Evolutionary conservation across 2,797 vertebrate genomes (phyloP), one percentile per base, ranked within the genome.

Genomic region (Amblyopsis hoosieri): DNA sequence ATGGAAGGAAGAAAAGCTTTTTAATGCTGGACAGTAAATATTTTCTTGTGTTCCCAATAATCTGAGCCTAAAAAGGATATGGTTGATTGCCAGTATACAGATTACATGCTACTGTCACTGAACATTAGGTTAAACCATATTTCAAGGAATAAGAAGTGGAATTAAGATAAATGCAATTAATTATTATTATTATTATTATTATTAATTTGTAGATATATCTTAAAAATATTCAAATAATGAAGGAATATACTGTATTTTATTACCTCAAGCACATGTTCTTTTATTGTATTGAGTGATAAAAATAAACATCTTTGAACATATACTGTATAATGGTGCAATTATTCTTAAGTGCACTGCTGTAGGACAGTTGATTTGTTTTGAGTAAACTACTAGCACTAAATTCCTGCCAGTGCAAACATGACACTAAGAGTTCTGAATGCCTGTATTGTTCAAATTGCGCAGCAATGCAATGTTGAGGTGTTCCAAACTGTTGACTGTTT

Each of bases 1-100:
- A 77, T 81, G 72, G 74, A 80, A 17, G 75, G 79, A 79, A 77
- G 45, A 77, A 23, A 23, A 72, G 58, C 23, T 71, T 69, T 72
- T 81, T 47, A 46, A 72, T 70, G 64, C 66, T 12, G 69, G 54
- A 58, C 69, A 75, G 17, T 75, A 78, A 45, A 68, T 37, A 37
- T 9, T 9, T 4, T 23, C 3, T 23, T 23, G 23, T 23, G 23
- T 23, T 23, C 23, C 23, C 23, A 23, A 23, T 23, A 23, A 23
- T 23, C 3, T 23, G 23, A 23, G 3, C 23, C 3, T 23, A 23
- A 23, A 3, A 23, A 3, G 51, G 17, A 62, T 23, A 62, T 14
- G 15, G 12, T 13, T 55, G 31, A 15, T 51, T 47, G 2, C 46
- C 6, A 12, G 31, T 29, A 31, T 14, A 54, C 11, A 19, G 37